Evolutionary conservation across 2,113 vertebrate genomes (phyloP).

Genomic region (human): GRCh38 chr1:163128001-163128500

Average conservation of each 20-base stretch:
- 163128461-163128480: background rate
- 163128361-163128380: background rate
- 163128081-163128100: background rate
- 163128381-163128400: background rate
- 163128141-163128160: background rate
- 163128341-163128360: background rate
- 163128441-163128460: background rate
- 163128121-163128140: background rate
- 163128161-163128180: slow-evolving; percentile 10
- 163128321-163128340: background rate
- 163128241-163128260: background rate
- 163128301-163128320: background rate
- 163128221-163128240: background rate
- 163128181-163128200: background rate
- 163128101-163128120: slow-evolving; percentile 1
- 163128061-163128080: too few species aligned
- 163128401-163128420: background rate
- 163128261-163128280: background rate
- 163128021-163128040: background rate
- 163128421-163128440: background rate
- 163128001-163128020: background rate
- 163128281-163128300: background rate
- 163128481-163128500: background rate
- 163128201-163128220: background rate
- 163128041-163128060: too few species aligned